Conservation (phyloP, 2,797 vertebrate genomes). For the Avahi laniger region DNA sequence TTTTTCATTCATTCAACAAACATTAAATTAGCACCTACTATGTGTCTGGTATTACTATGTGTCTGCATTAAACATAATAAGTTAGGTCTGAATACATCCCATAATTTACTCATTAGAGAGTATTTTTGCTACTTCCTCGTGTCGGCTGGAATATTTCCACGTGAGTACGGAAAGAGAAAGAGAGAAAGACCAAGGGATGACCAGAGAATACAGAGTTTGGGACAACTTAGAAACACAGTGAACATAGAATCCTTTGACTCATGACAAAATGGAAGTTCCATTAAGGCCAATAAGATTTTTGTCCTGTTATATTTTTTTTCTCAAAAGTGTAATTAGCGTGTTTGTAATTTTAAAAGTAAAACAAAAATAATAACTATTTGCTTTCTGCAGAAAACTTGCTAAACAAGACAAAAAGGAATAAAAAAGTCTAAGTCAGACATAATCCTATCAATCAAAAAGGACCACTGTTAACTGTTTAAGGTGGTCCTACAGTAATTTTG, state of each 20-base stretch:
- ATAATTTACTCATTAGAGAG: not conserved
- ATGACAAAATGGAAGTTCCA: not conserved
- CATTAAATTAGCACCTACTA: not conserved
- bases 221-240: not conserved
- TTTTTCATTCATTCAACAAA: not conserved
- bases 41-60: not conserved
- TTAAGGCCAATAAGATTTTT: not conserved
- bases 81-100: not conserved
- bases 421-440: not conserved
- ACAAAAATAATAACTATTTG: not conserved
- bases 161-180: not conserved
- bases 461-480: not conserved
- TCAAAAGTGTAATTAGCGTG: not conserved
- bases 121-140: not conserved
- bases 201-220: too few species aligned
- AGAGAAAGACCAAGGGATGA: not conserved
- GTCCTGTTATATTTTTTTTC: not conserved
- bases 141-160: not conserved
- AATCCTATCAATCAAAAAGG: not conserved
- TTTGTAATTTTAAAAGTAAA: not conserved
- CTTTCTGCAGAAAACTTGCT: not conserved
- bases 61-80: not conserved
- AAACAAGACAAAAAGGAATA: not conserved
- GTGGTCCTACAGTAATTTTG: fast-evolving
- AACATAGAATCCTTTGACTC: not conserved